phyloP scores from a whole-genome alignment of 1,140 invertebrate genomes.

The Rhynchophorus ferrugineus region DNA sequence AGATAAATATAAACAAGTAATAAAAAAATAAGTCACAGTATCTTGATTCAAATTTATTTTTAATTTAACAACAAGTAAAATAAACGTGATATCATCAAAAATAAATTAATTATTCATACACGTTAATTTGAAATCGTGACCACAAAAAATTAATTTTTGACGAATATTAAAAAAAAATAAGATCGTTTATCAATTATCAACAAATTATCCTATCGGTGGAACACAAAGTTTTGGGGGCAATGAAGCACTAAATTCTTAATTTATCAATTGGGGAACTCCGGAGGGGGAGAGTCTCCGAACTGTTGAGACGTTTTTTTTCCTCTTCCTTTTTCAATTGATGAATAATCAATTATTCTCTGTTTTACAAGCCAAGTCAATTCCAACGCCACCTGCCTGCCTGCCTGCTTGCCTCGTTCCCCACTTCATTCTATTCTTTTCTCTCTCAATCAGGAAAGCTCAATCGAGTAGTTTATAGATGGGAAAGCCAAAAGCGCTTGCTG shows the following conservation, averaged over 20 bases:
- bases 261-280: background rate
- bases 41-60: no score
- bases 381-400: slow-evolving; percentile 14
- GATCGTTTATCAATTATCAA: background rate
- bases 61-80: no score
- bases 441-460: slow-evolving; percentile 21
- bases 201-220: background rate
- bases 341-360: slow-evolving; percentile 22
- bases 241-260: background rate
- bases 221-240: background rate
- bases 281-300: background rate
- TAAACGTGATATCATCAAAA: no score
- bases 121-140: no score
- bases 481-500: slow-evolving; percentile 8
- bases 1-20: no score
- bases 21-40: no score
- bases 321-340: slow-evolving; percentile 1
- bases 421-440: slow-evolving; percentile 20
- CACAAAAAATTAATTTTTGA: no score
- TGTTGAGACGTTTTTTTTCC: background rate
- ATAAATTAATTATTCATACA: no score
- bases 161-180: no score
- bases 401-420: slow-evolving; percentile 16
- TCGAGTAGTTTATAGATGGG: slow-evolving; percentile 22
- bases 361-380: slow-evolving; percentile 15